Evolutionary conservation across 2,888 invertebrate genomes (phyloP), one percentile per base, ranked within the genome.

Genomic region (Synergus laeviventris): DNA sequence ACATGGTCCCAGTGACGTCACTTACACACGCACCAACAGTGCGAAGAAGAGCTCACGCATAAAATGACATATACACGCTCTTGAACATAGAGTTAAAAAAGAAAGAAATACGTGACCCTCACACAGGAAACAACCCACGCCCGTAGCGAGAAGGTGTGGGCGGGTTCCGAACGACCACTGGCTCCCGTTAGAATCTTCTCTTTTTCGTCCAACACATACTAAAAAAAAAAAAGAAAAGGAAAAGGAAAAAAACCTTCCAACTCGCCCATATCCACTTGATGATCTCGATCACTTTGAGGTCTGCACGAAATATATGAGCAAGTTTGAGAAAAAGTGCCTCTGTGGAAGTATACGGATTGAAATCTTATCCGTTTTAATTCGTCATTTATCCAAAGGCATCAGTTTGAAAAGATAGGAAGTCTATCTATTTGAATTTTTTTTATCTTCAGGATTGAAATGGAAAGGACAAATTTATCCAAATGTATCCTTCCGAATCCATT

Each of bases 101-200:
- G 49, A 62, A 73, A 73, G 74, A 82, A 86, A 81, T 86, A 84
- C 86, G 84, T 85, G 84, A 87, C 84, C 85, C 79, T 81, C 83
- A 84, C 84, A 82, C 87, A 87, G 87, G 86, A 87, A 87, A 84
- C 85, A 80, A 82, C 86, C 87, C 83, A 87, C 87, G 86, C 87
- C 84, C 76, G 76, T 74, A 74, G 74, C 64, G 49, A 74, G 75
- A 78, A 60, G 61, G 76, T 79, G 79, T 74, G 76, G 81, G 49
- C 77, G 79, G 39, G 73, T 66, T 74, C 74, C 70, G 75, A 78
- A 74, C 75, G 76, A 73, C 64, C 74, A n/a, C 70, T 56, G 74
- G 79, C 62, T 78, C 78, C 81, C 81, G 81, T 81, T 79, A 81
- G 77, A 64, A 79, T 78, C 74, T 39, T 38, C 24, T 16, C n/a